These are phyloP conservation scores for Microtus oregoni DNA, from an alignment of 2,113 vertebrate species.

Conservation along the genomic window DNA sequence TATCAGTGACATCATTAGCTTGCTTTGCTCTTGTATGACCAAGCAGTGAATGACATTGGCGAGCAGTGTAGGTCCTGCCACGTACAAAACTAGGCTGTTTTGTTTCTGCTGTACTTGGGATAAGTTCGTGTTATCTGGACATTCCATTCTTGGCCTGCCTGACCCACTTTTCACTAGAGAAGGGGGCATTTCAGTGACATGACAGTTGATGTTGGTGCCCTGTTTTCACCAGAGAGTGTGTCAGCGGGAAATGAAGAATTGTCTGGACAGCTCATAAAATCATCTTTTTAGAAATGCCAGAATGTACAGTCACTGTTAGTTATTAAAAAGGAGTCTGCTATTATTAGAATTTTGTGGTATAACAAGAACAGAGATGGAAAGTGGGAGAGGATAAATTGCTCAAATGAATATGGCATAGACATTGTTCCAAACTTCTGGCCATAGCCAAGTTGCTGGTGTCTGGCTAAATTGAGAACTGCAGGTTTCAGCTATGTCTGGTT, in stretches of 20 bases:
- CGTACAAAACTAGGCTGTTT: no score
- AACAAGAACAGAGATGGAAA: neutral
- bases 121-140: neutral
- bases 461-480: neutral
- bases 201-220: neutral
- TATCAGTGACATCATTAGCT: neutral
- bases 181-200: neutral
- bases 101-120: neutral
- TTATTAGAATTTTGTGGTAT: neutral
- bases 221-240: neutral
- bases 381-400: neutral
- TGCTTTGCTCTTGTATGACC: neutral
- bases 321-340: neutral
- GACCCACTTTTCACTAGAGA: neutral
- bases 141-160: neutral
- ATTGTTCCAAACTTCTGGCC: neutral
- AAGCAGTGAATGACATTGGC: neutral
- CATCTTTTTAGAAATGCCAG: neutral
- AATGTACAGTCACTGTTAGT: neutral
- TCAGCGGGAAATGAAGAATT: neutral
- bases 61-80: neutral
- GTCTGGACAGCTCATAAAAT: neutral
- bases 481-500: neutral
- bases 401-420: neutral
- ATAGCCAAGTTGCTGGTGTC: neutral